Evolutionary conservation across 2,888 invertebrate genomes (phyloP), one percentile per base, ranked within the genome.

Genomic region (Parthenolecanium corni): DNA sequence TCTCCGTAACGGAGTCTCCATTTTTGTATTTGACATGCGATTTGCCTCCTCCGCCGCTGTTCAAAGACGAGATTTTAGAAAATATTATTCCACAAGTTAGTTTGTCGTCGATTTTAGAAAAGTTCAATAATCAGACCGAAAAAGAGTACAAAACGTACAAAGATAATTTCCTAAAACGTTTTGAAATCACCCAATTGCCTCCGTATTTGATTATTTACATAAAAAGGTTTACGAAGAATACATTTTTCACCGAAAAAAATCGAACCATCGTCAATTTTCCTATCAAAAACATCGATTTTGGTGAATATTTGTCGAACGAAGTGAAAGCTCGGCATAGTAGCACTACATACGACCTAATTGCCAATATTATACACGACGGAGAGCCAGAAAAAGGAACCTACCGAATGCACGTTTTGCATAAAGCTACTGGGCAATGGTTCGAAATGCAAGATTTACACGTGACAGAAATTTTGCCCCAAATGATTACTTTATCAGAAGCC

Each of bases 261-360:
- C 96, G 96, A 1, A 99, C 98, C 0, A 99, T 99, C 71, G 97
- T 99, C 2, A 99, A 99, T 74, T 99, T 99, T 74, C 98, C 98
- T 3, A 93, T 98, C 65, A 95, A 93, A 73, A 94, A 95, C 74
- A 89, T 98, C 2, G 97, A 98, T 75, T 91, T 98, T 74, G 93
- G 91, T 14, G 97, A 98, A 70, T 87, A 95, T 69, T 75, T 98
- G 52, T 86, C 91, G 0, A 83, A 89, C 1, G 91, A 92, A 74
- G 81, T 86, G 53, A 85, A 85, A 70, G 82, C 82, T 1, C 79
- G 80, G 66, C 84, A 90, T 70, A 83, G 83, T 68, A 81, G 84
- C 71, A 94, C 95, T 1, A 87, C 85, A 18, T 99, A 99, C 71
- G 96, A 97, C 77, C 78, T 99, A 65, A 86, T 97, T n/a, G 96